Percentiles rank a stretch among this genome's conserved stretches.
These are phyloP conservation scores for Campoplex nolae DNA, from an alignment of 2,888 invertebrate genomes.

Conservation along the genomic window DNA sequence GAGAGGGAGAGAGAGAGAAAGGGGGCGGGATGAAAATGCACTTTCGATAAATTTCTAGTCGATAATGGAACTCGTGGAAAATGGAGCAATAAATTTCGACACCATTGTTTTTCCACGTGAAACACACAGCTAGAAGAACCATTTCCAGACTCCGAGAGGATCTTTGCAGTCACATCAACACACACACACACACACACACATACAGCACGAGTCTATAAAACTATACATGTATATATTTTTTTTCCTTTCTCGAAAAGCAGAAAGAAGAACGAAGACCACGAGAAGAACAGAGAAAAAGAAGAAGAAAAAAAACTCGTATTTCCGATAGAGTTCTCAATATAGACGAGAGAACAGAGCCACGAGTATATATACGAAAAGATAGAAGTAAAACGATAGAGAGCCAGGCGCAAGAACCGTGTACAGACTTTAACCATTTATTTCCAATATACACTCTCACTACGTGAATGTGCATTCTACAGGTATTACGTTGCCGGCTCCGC, in stretches of 20 bases:
- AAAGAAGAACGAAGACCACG: constrained; percentile 19
- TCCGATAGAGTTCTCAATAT: constrained; percentile 16
- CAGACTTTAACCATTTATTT: constrained; percentile 6
- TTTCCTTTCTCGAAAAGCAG: not conserved
- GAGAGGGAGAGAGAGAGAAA: not conserved
- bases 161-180: not conserved
- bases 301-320: not conserved
- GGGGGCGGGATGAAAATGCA: not conserved
- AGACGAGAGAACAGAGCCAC: not conserved
- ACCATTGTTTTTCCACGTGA: constrained; percentile 36
- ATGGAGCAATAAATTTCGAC: constrained; percentile 51
- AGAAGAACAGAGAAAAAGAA: not conserved
- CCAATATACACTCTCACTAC: not conserved
- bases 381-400: constrained; percentile 19
- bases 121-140: not conserved
- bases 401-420: not conserved
- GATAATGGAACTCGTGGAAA: constrained; percentile 27
- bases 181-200: too few relatives aligned
- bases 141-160: not conserved
- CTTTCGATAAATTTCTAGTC: constrained; percentile 27
- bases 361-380: not conserved
- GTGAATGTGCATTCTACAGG: not conserved
- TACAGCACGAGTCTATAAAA: not conserved
- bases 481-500: not conserved
- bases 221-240: not conserved